These are phyloP conservation scores for Corythoichthys haematopterus DNA, from an alignment of 2,113 vertebrate genomes.

Conservation along the genomic window DNA sequence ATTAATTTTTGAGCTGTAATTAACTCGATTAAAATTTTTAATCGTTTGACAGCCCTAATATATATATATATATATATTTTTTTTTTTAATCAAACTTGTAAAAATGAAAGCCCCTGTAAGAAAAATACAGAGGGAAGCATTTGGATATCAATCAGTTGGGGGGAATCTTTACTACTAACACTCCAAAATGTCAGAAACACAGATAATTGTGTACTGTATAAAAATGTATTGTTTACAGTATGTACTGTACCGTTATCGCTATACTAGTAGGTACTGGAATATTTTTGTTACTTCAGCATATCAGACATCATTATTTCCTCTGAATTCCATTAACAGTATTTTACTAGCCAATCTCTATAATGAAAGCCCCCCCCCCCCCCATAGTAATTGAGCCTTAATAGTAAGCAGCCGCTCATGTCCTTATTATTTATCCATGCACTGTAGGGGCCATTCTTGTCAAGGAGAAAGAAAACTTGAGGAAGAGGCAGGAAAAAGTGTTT, in stretches of 20 bases:
- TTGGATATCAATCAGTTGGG: not conserved
- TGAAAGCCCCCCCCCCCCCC: not conserved
- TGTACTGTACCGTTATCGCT: not conserved
- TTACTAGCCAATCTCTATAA: constrained; percentile 9
- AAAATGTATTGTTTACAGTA: constrained; percentile 9
- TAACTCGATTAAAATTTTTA: too few relatives aligned
- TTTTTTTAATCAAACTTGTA: too few relatives aligned
- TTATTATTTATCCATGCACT: constrained; percentile 13
- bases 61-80: too few relatives aligned
- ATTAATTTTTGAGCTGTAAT: too few relatives aligned
- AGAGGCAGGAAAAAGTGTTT: constrained; percentile 12
- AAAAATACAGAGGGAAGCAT: constrained; percentile 26
- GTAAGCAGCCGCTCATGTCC: constrained; percentile 14
- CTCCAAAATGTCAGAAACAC: constrained; percentile 2
- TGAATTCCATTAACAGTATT: constrained; percentile 4
- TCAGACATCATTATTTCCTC: constrained; percentile 19
- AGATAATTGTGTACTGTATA: not conserved
- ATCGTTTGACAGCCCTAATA: too few relatives aligned
- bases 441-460: constrained; percentile 1
- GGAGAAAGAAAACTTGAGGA: constrained; percentile 7
- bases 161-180: constrained; percentile 4
- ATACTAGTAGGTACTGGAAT: not conserved
- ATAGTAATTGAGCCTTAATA: constrained; percentile 25
- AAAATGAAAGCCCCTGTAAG: not conserved
- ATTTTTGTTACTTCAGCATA: constrained; percentile 2